phyloP scores from a whole-genome alignment of 2,888 invertebrate genomes.

The Eupithecia tripunctaria region DNA sequence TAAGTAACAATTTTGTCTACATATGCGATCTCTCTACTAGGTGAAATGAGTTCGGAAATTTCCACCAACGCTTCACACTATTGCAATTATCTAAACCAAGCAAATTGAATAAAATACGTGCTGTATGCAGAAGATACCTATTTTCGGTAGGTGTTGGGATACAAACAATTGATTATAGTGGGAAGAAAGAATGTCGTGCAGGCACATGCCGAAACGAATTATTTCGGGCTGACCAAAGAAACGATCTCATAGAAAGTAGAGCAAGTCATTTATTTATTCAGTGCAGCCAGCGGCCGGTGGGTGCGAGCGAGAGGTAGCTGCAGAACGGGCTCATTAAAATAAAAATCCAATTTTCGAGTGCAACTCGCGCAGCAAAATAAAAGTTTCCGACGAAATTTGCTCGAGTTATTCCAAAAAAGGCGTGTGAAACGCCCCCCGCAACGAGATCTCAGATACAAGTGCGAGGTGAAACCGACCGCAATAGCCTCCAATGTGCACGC shows the following conservation, averaged over 20 bases:
- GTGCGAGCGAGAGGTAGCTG: slow-evolving; percentile 75
- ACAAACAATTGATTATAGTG: slow-evolving; percentile 11
- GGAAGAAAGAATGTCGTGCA: slow-evolving; percentile 16
- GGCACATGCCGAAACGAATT: slow-evolving; percentile 51
- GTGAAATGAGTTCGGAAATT: slow-evolving; percentile 4
- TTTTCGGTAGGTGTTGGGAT: slow-evolving; percentile 2
- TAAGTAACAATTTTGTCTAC: slow-evolving; percentile 55
- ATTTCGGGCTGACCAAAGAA: slow-evolving; percentile 76
- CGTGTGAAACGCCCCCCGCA: slow-evolving; percentile 73
- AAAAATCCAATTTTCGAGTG: slow-evolving; percentile 82
- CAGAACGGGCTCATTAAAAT: slow-evolving; percentile 83
- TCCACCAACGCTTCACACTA: slow-evolving; percentile 5
- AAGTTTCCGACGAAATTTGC: slow-evolving; percentile 82
- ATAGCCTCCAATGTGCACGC: slow-evolving; percentile 62
- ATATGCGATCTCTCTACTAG: slow-evolving; percentile 14
- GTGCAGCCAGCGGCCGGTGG: slow-evolving; percentile 73
- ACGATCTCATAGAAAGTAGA: slow-evolving; percentile 84
- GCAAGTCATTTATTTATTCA: slow-evolving; percentile 84
- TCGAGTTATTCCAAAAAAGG: slow-evolving; percentile 84
- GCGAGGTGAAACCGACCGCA: slow-evolving; percentile 80
- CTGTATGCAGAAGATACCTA: background rate
- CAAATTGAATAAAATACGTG: slow-evolving; percentile 11
- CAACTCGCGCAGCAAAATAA: slow-evolving; percentile 78
- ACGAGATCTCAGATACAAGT: slow-evolving; percentile 75
- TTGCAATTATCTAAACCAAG: slow-evolving; percentile 10